These are phyloP conservation scores for Scaptomyza parva DNA, from an alignment of 2,888 invertebrate species.

Conservation along the genomic window DNA sequence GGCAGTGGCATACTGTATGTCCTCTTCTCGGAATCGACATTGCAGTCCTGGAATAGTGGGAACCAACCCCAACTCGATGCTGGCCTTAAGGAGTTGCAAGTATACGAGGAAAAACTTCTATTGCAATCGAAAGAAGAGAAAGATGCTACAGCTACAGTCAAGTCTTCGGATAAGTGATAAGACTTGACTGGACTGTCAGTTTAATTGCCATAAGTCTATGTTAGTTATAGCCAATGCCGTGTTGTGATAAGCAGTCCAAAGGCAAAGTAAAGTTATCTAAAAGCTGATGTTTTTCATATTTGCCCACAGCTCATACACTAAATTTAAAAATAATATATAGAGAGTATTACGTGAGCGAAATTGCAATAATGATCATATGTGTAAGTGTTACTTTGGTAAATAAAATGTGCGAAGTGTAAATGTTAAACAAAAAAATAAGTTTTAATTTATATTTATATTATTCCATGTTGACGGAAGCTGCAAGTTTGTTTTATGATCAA, in stretches of 20 bases:
- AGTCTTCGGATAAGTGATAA: slow-evolving; percentile 40
- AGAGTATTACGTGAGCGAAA: neutral
- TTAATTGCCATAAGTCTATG: slow-evolving; percentile 62
- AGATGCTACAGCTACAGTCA: slow-evolving; percentile 28
- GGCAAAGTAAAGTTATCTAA: slow-evolving; percentile 27
- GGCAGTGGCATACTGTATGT: slow-evolving; percentile 86
- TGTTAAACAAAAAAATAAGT: slow-evolving; percentile 22
- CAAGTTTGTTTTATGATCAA: slow-evolving; percentile 14
- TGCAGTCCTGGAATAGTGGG: slow-evolving; percentile 87
- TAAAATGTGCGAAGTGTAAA: slow-evolving; percentile 36
- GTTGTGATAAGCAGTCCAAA: slow-evolving; percentile 49
- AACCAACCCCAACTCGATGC: slow-evolving; percentile 31
- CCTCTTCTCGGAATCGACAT: slow-evolving; percentile 86
- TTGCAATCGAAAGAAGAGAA: slow-evolving; percentile 23
- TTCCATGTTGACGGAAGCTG: slow-evolving; percentile 17
- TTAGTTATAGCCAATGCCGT: slow-evolving; percentile 50
- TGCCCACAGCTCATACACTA: slow-evolving; percentile 25
- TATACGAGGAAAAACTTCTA: slow-evolving; percentile 59
- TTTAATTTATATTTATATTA: slow-evolving; percentile 28
- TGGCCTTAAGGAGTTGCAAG: slow-evolving; percentile 77
- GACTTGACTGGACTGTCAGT: slow-evolving; percentile 23
- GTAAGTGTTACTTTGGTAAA: slow-evolving; percentile 23
- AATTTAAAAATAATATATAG: slow-evolving; percentile 26
- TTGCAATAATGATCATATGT: slow-evolving; percentile 7
- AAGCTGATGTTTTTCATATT: slow-evolving; percentile 17